Percentiles rank a stretch among this genome's conserved stretches.
Conservation (phyloP, 2,113 vertebrate genomes). For the Anoura caudifer region DNA sequence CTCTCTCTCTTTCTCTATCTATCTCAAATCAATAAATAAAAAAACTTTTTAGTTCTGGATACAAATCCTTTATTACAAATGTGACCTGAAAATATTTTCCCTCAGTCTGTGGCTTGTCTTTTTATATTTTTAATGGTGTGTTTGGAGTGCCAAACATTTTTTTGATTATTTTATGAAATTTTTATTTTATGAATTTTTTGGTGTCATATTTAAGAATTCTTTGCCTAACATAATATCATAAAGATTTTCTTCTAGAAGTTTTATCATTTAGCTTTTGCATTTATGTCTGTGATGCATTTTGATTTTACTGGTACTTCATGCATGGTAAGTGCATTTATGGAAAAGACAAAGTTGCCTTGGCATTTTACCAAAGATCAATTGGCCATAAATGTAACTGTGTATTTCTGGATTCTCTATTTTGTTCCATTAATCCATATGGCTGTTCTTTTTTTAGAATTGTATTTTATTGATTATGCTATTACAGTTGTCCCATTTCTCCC, state of each 20-base stretch:
- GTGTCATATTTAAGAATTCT: background rate
- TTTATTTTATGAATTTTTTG: background rate
- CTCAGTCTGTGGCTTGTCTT: background rate
- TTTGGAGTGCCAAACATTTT: background rate
- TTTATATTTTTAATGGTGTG: background rate
- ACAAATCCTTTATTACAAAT: background rate
- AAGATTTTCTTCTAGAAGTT: background rate
- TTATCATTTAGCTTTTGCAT: background rate
- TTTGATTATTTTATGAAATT: background rate
- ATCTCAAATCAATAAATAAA: no score
- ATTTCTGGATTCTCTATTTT: background rate
- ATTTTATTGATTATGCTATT: no score
- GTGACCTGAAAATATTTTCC: background rate
- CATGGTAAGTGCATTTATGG: background rate
- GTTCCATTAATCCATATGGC: background rate
- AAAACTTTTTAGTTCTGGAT: background rate
- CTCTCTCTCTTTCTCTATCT: no score
- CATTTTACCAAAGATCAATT: background rate
- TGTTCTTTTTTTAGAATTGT: no score
- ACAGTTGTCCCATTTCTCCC: no score
- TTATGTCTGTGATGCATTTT: background rate
- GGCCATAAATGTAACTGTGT: background rate
- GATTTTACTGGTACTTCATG: background rate
- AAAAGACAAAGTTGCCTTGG: background rate
- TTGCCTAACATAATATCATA: background rate